phyloP scores from a whole-genome alignment of 1,140 invertebrate species.

The Stenopsyche tienmushanensis region DNA sequence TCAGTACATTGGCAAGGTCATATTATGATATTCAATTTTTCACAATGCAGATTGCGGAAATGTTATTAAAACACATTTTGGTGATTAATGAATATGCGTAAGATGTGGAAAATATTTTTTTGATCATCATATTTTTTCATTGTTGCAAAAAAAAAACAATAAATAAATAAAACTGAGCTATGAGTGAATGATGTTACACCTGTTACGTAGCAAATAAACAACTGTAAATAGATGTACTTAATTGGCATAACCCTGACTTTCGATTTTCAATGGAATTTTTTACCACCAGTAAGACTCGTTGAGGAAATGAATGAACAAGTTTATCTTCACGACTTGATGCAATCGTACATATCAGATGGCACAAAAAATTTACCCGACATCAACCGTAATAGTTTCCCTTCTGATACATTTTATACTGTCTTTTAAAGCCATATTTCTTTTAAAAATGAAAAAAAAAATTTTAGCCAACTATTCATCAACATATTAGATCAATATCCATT shows the following conservation, averaged over 20 bases:
- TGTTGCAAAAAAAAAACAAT: background rate
- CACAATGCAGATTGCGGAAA: background rate
- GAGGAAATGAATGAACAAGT: conserved; percentile 13
- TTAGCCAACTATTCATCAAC: too few relatives aligned
- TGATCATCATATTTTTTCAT: background rate
- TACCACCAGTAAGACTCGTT: conserved; percentile 12
- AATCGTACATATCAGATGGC: too few relatives aligned
- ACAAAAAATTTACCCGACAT: too few relatives aligned
- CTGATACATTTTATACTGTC: too few relatives aligned
- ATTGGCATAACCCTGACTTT: conserved; percentile 37
- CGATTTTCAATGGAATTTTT: conserved; percentile 32
- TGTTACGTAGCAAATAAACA: background rate
- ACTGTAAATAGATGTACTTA: conserved; percentile 1
- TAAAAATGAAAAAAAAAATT: too few relatives aligned
- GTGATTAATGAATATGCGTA: background rate
- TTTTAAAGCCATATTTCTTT: too few relatives aligned
- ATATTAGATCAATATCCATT: too few relatives aligned
- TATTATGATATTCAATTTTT: background rate
- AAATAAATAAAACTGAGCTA: too few relatives aligned
- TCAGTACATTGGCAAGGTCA: background rate
- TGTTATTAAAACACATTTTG: too few relatives aligned
- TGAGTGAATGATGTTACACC: background rate
- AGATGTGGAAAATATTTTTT: background rate
- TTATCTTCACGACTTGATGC: conserved; percentile 1
- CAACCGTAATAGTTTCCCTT: too few relatives aligned